Evolutionary conservation across 2,888 invertebrate genomes (phyloP).

Genomic region (Mythimna loreyi): DNA sequence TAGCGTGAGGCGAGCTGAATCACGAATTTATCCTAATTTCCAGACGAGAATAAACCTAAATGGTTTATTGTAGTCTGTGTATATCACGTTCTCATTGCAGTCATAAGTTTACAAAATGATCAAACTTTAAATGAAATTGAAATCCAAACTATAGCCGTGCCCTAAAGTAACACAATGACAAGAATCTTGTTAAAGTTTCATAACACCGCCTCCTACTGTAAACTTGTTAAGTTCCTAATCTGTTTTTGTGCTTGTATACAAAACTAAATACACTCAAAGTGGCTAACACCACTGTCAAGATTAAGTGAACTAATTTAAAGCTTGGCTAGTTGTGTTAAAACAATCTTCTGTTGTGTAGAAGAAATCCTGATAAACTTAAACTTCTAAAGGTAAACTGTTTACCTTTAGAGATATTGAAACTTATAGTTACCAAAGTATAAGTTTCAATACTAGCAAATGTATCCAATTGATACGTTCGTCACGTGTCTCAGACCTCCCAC

Average conservation of each 20-base stretch:
- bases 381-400: background rate
- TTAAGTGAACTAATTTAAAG: constrained; percentile 29
- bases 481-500: constrained; percentile 32
- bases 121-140: constrained; percentile 11
- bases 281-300: constrained; percentile 27
- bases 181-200: constrained; percentile 44
- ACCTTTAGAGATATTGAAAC: too few relatives aligned
- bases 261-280: constrained; percentile 30
- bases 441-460: constrained; percentile 27
- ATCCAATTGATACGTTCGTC: constrained; percentile 46
- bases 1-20: background rate
- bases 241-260: constrained; percentile 42
- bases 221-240: constrained; percentile 49
- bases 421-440: background rate
- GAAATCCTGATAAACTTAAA: constrained; percentile 3
- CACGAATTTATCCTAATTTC: background rate
- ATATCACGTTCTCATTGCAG: background rate
- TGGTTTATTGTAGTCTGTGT: too few relatives aligned
- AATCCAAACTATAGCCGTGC: constrained; percentile 2
- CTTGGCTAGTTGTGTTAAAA: constrained; percentile 23
- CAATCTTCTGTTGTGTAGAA: constrained; percentile 8
- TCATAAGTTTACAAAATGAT: background rate
- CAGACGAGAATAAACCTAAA: too few relatives aligned
- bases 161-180: constrained; percentile 23
- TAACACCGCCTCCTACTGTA: constrained; percentile 31